Conservation (phyloP, 1,140 invertebrate genomes). For the Metaphire vulgaris region DNA sequence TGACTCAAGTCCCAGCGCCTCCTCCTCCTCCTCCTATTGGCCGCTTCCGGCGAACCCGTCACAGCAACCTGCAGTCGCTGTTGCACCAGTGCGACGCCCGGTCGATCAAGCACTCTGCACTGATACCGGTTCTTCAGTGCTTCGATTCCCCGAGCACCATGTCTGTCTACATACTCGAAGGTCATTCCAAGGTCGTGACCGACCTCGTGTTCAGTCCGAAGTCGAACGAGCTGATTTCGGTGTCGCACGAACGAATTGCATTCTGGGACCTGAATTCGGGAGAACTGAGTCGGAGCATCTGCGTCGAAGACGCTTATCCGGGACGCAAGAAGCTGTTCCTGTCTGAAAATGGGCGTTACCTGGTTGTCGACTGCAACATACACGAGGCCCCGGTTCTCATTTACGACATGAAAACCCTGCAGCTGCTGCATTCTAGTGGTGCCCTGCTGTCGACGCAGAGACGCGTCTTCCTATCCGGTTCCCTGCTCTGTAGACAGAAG, state of each 20-base stretch:
- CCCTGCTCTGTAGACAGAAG: slow-evolving; percentile 28
- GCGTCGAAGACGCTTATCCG: slow-evolving; percentile 6
- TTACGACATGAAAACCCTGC: slow-evolving; percentile 9
- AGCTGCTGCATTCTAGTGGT: not conserved
- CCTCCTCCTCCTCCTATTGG: not conserved
- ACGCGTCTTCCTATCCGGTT: slow-evolving; percentile 13
- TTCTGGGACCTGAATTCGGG: slow-evolving; percentile 31
- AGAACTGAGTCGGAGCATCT: slow-evolving; percentile 19
- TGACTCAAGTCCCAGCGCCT: not conserved
- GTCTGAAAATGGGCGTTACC: slow-evolving; percentile 14
- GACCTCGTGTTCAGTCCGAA: slow-evolving; percentile 22
- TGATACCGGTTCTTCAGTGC: slow-evolving; percentile 28
- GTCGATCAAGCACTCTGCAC: slow-evolving; percentile 21
- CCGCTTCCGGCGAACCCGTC: not conserved
- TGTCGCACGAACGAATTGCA: slow-evolving; percentile 23
- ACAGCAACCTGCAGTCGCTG: slow-evolving; percentile 9
- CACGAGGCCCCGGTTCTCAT: slow-evolving; percentile 6
- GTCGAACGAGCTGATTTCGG: slow-evolving; percentile 25
- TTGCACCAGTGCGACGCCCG: slow-evolving; percentile 26
- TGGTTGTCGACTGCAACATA: slow-evolving; percentile 17
- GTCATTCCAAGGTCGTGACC: slow-evolving; percentile 10
- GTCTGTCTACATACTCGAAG: slow-evolving; percentile 27
- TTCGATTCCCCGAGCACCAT: slow-evolving; percentile 26
- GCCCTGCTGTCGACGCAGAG: not conserved
- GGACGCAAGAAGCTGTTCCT: slow-evolving; percentile 26